These are phyloP conservation scores for Bombus waltoni DNA, from an alignment of 1,140 invertebrate species.

Conservation along the genomic window DNA sequence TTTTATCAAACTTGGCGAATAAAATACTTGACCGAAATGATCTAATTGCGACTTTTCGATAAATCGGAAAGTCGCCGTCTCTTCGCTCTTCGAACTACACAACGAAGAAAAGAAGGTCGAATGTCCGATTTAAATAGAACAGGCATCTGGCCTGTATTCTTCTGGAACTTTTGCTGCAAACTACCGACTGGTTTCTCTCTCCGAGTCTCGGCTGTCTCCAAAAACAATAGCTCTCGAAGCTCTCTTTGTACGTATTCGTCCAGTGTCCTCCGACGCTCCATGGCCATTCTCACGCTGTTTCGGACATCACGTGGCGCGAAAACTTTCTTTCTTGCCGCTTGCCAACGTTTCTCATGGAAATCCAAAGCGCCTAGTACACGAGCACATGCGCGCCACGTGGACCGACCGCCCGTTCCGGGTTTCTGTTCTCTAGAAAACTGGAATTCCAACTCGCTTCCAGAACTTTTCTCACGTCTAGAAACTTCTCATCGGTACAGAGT, in stretches of 20 bases:
- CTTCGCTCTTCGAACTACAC: too few species aligned
- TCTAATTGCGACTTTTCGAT: too few species aligned
- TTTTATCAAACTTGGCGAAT: too few species aligned
- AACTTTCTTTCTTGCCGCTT: constrained; percentile 12
- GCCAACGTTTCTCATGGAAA: background rate
- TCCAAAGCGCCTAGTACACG: background rate
- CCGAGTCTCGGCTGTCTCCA: background rate
- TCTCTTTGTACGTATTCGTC: background rate
- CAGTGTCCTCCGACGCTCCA: background rate
- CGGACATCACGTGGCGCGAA: background rate
- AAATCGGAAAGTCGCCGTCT: too few species aligned
- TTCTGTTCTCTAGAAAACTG: background rate
- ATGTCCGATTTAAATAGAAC: background rate
- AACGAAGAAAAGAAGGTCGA: background rate
- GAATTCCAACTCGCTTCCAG: background rate
- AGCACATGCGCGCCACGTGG: constrained; percentile 12
- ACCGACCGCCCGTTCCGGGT: background rate
- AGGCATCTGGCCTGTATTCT: constrained; percentile 4
- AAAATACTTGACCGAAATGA: too few species aligned
- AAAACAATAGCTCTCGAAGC: background rate
- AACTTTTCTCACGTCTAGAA: background rate
- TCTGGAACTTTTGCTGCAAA: background rate
- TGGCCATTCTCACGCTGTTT: constrained; percentile 3
- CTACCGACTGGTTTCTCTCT: background rate
- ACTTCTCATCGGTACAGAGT: background rate